Evolutionary conservation across 2,113 vertebrate species (phyloP).

Genomic region (Puffinus mauretanicus): DNA sequence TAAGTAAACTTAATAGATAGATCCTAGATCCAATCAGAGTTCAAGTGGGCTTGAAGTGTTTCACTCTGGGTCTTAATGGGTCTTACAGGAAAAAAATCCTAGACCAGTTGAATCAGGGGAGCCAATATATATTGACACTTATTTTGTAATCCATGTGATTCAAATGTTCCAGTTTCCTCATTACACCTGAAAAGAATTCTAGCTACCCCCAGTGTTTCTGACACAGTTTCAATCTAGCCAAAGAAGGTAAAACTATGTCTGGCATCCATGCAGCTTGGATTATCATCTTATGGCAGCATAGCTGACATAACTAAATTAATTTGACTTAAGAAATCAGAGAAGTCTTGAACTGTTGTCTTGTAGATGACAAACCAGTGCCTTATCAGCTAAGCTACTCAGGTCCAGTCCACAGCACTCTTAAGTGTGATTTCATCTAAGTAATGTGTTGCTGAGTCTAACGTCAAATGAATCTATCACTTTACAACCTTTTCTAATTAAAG

Average conservation of each 20-base stretch:
- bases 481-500: slow-evolving; percentile 35
- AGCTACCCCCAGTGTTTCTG: background rate
- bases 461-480: slow-evolving; percentile 17
- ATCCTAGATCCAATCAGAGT: background rate
- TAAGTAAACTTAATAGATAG: background rate
- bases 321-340: slow-evolving; percentile 74
- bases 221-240: slow-evolving; percentile 35
- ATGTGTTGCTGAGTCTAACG: slow-evolving; percentile 58
- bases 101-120: accelerated
- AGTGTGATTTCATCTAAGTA: slow-evolving; percentile 68
- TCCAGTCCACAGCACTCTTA: slow-evolving; percentile 56
- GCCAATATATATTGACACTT: background rate
- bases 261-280: slow-evolving; percentile 64
- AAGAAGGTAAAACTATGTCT: slow-evolving; percentile 69
- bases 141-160: background rate
- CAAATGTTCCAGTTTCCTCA: background rate
- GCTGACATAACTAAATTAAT: slow-evolving; percentile 79
- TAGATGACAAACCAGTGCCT: slow-evolving; percentile 73
- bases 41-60: background rate
- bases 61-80: background rate
- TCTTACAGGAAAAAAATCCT: background rate
- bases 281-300: slow-evolving; percentile 75
- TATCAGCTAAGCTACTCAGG: slow-evolving; percentile 74
- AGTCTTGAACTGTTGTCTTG: slow-evolving; percentile 71
- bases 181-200: slow-evolving; percentile 5